A percentile compares a stretch with the other conserved stretches of the same genome.
These are phyloP conservation scores for Leptothorax acervorum DNA, from an alignment of 2,888 invertebrate genomes.

Conservation along the genomic window DNA sequence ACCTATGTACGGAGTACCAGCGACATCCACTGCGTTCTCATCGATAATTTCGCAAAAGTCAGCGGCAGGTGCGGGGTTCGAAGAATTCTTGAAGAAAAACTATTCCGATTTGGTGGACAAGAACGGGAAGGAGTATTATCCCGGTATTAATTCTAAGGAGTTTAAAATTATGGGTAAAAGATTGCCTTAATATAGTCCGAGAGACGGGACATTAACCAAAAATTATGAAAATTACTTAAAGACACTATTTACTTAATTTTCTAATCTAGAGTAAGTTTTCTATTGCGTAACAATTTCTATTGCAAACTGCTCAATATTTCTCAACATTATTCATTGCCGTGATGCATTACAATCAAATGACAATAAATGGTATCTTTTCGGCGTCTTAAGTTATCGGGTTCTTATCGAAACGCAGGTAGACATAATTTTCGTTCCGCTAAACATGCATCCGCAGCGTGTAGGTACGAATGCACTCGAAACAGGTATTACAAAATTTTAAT, in stretches of 20 bases:
- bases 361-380: not conserved
- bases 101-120: conserved; percentile 68
- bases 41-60: conserved; percentile 73
- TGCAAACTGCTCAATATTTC: not conserved
- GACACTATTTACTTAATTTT: too few species aligned
- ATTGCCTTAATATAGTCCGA: conserved; percentile 41
- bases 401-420: too few species aligned
- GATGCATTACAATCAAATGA: not conserved
- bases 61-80: conserved; percentile 76
- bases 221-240: not conserved
- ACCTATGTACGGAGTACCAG: conserved; percentile 72
- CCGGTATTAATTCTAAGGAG: conserved; percentile 68
- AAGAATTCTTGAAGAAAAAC: conserved; percentile 58
- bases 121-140: conserved; percentile 69
- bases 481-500: too few species aligned
- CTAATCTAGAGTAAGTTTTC: not conserved
- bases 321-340: not conserved
- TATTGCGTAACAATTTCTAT: not conserved
- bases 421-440: too few species aligned
- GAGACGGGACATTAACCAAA: not conserved
- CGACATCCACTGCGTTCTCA: conserved; percentile 76
- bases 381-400: conserved; percentile 40
- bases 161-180: conserved; percentile 74
- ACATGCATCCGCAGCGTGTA: too few species aligned
- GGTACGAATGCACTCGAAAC: too few species aligned